These are phyloP conservation scores for Anniella stebbinsi DNA, from an alignment of 2,797 vertebrate genomes.

Conservation along the genomic window DNA sequence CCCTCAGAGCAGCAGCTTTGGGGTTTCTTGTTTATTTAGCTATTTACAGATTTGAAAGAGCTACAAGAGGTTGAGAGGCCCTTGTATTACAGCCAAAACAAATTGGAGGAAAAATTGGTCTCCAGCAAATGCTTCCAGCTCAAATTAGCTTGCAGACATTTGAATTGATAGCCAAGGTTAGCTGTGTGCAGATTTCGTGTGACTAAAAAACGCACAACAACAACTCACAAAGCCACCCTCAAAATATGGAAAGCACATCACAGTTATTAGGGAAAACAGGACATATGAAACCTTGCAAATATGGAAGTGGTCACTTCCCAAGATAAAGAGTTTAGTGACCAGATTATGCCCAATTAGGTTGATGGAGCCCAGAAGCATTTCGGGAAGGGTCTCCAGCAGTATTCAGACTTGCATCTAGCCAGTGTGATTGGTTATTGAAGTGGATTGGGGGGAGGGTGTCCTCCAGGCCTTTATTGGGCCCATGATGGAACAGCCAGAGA, in stretches of 20 bases:
- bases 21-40: conserved; percentile 8
- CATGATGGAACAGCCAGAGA: neutral
- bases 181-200: neutral
- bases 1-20: neutral
- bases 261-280: neutral
- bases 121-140: conserved; percentile 10
- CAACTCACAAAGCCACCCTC: neutral
- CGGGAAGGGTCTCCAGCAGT: neutral
- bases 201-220: neutral
- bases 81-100: conserved; percentile 8
- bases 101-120: conserved; percentile 20
- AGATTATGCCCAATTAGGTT: neutral
- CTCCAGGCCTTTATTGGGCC: neutral
- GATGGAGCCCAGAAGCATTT: neutral
- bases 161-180: neutral
- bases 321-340: neutral
- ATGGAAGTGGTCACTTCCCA: neutral
- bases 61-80: conserved; percentile 1
- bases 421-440: neutral
- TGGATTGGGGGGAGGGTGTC: neutral
- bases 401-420: neutral
- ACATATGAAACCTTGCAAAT: neutral
- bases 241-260: neutral
- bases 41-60: conserved; percentile 24
- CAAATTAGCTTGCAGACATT: conserved; percentile 19